Conservation (phyloP, 2,113 vertebrate genomes). For the Heteronetta atricapilla region DNA sequence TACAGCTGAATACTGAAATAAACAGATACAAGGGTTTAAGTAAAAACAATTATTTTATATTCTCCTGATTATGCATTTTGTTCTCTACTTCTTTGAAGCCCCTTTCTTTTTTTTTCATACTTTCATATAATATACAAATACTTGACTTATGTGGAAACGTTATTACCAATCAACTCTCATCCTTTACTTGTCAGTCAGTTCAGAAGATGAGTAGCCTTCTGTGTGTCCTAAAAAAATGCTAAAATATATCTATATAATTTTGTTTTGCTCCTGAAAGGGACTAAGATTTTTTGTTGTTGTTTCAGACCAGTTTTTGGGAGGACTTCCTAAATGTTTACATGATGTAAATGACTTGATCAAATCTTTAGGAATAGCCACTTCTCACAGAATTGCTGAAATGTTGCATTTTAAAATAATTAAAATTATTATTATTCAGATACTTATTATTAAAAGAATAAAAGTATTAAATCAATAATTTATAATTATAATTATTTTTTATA, state of each 20-base stretch:
- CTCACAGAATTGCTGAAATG: background rate
- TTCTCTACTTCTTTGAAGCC: background rate
- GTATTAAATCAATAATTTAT: no score
- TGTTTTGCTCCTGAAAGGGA: background rate
- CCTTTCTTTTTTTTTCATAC: background rate
- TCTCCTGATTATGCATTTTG: background rate
- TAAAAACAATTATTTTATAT: background rate
- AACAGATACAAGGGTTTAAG: background rate
- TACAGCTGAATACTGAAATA: background rate
- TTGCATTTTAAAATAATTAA: no score
- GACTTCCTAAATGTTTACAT: background rate
- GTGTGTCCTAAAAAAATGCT: rapidly evolving
- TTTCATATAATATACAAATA: background rate
- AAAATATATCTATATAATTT: background rate
- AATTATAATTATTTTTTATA: no score
- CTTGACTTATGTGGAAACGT: background rate
- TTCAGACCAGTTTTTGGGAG: background rate
- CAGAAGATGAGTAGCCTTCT: background rate
- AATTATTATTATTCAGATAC: no score
- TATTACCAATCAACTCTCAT: background rate
- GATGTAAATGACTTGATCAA: background rate
- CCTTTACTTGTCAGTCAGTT: background rate
- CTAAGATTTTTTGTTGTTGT: background rate
- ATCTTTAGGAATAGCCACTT: background rate
- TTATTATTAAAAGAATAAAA: no score